These are phyloP conservation scores for Tachina fera DNA, from an alignment of 2,888 invertebrate species.

Conservation along the genomic window DNA sequence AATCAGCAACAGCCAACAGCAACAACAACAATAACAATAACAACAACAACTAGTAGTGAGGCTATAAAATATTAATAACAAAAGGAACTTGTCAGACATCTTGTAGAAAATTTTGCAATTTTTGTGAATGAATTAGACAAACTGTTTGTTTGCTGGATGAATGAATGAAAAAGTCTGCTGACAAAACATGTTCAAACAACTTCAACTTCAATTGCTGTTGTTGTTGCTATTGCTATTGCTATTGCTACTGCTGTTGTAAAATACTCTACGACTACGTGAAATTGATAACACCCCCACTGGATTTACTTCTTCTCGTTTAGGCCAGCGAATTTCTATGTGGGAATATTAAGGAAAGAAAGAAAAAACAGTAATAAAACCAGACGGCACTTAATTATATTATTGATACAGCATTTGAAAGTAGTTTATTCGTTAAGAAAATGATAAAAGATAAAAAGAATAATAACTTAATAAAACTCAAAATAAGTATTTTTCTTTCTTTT, in stretches of 20 bases:
- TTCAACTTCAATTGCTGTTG: constrained; percentile 19
- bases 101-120: constrained; percentile 56
- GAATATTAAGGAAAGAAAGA: constrained; percentile 31
- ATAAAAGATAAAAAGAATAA: too few species aligned
- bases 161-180: constrained; percentile 58
- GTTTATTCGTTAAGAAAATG: neutral
- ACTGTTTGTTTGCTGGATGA: constrained; percentile 36
- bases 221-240: constrained; percentile 15
- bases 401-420: neutral
- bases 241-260: constrained; percentile 11
- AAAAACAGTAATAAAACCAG: constrained; percentile 51
- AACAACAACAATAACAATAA: neutral
- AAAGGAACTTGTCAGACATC: constrained; percentile 54
- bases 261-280: constrained; percentile 34
- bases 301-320: constrained; percentile 40
- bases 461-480: too few species aligned
- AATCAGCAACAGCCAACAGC: neutral
- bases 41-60: constrained; percentile 32
- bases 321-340: constrained; percentile 47
- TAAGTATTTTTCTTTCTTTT: too few species aligned
- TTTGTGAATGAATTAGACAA: constrained; percentile 56
- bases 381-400: constrained; percentile 45
- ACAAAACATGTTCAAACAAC: constrained; percentile 50
- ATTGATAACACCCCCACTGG: constrained; percentile 65
- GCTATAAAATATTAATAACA: constrained; percentile 6